Base-by-base conservation (phyloP, 2,888 invertebrate genomes). In the Boloria euphrosyne region DNA sequence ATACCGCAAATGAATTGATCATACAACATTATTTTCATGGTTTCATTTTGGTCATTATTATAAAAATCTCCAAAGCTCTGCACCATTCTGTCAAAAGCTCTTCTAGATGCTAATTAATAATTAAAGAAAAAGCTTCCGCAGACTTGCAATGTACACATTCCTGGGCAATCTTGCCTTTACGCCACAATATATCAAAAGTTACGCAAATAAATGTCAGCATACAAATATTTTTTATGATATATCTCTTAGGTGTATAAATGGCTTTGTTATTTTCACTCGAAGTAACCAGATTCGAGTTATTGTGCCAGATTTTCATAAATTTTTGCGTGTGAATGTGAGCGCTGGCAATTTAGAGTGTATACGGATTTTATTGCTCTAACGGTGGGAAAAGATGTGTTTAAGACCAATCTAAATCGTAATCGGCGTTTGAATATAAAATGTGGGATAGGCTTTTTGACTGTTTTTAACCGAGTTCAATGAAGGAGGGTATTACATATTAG, bases 191-290 rank as follows among this genome's bases (percentile, higher is more conserved):
- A 22, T 57, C n/a, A 13, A n/a, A 17, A 14, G 18, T 46, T 18
- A 22, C 44, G 44, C 44, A 44, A 57, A 22, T 46, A 57, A 13
- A 57, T n/a, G 55, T 57, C 55, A 57, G 55, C 55, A 22, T 57
- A 46, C 55, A 57, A 57, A 22, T 22, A 22, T 55, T 55, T 57
- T 46, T 46, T 57, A 57, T 57, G 55, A 46, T 22, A 46, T n/a
- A 57, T 44, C 22, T 57, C 55, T n/a, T 22, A 46, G 55, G 55
- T 57, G 44, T 22, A 57, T 57, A n/a, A 57, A 55, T 44, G 44
- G 10, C 38, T 6, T 43, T 44, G 18, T 55, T 55, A 17, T 50
- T 55, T 55, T 55, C 18, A 44, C 18, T 44, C 22, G 17, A 10
- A 44, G 17, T 14, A 46, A 44, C 44, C 55, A 57, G 44, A 57